A percentile compares a stretch with the other conserved stretches of the same genome.
These are phyloP conservation scores for Enoplosus armatus DNA, from an alignment of 2,797 vertebrate species.

Conservation along the genomic window DNA sequence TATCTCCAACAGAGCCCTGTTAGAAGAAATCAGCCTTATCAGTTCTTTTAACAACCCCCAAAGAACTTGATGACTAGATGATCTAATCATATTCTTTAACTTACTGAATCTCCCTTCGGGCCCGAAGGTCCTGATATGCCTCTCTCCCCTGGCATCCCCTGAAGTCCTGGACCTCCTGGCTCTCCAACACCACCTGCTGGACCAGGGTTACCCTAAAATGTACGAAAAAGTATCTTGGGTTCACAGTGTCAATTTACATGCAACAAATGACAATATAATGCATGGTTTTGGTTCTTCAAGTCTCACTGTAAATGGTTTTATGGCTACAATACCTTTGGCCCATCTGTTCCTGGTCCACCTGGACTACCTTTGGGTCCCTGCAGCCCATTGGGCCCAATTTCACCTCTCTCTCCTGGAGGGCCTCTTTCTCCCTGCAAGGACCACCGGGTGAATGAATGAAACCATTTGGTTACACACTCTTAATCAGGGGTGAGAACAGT, in stretches of 20 bases:
- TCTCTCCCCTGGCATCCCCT: constrained; percentile 87
- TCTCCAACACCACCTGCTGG: constrained; percentile 90
- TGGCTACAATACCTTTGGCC: constrained; percentile 78
- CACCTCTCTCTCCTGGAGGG: constrained; percentile 95
- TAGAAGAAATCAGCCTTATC: background rate
- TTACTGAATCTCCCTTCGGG: constrained; percentile 91
- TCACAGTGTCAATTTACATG: background rate
- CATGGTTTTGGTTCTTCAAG: background rate
- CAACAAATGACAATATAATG: background rate
- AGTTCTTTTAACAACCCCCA: background rate
- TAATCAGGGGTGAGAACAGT: background rate
- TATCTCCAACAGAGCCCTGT: constrained; percentile 91
- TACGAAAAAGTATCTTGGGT: too few species aligned
- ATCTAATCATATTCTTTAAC: constrained; percentile 50
- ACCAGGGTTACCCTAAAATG: constrained; percentile 89
- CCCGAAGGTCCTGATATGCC: constrained; percentile 81
- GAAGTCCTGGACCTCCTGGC: constrained; percentile 92
- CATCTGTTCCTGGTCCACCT: constrained; percentile 93
- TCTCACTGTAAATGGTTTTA: background rate
- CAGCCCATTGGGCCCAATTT: constrained; percentile 90
- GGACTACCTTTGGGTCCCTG: constrained; percentile 93
- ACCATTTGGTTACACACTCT: background rate
- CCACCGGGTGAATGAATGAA: background rate
- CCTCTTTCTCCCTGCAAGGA: constrained; percentile 93
- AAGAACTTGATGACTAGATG: background rate